Evolutionary conservation across 64 coral and sea anemone species (phyloP), one percentile per base, ranked within the genome.

Genomic region (Stylophora pistillata): DNA sequence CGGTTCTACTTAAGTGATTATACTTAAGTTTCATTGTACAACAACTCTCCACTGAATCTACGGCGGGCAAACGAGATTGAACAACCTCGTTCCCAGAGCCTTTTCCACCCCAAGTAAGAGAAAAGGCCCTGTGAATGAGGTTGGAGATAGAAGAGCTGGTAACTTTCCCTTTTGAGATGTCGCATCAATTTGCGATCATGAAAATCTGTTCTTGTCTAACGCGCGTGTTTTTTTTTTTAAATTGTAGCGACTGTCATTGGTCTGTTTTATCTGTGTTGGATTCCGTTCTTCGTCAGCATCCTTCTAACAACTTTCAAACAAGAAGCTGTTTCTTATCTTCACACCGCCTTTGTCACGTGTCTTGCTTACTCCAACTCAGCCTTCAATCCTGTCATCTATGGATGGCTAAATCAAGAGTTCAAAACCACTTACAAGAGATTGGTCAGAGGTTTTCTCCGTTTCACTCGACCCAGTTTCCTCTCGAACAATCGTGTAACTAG

Each of bases 231-330:
- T 26, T 82, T 66, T 18, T 33, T 30, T 47, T 68, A 47, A 47
- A 25, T 80, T 58, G 4, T 55, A 93, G 91, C 85, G 16, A 93
- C 83, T 13, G 78, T 93, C 23, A 64, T 93, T 0, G 91, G 86
- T 13, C 33, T 93, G 71, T 93, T 93, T 66, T 93, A 93, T n/a
- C 15, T 93, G 18, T 93, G 70, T 25, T 93, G 91, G 91, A 37
- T 80, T n/a, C 91, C 91, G 17, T 93, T 93, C 78, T 30, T 93
- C 12, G 77, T 72, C 2, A 58, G 29, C 0, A 87, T 93, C 4
- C 20, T 93, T 0, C 23, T 88, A 3, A 81, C 77, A 29, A 88
- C 89, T 26, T 76, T 88, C 71, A 93, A 87, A 13, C 65, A 77
- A 9, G 79, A 86, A 53, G 86, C 53, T 14, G 41, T 88, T 13